Conservation (phyloP, 2,797 vertebrate genomes). For the Rhodeus uyekii region DNA sequence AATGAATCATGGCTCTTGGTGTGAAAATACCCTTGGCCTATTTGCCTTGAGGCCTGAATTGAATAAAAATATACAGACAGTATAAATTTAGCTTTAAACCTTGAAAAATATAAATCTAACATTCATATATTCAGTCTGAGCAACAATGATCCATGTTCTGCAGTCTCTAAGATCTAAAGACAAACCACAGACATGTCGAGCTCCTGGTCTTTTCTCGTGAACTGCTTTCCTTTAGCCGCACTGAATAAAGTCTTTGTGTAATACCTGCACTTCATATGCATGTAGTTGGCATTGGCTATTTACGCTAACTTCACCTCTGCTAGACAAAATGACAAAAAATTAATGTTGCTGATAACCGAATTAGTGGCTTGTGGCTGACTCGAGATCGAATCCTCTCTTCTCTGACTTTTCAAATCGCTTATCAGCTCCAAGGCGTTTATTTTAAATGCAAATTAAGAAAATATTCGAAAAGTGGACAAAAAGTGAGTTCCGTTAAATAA, state of each 20-base stretch:
- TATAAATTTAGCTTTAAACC: background rate
- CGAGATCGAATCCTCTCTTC: too few species aligned
- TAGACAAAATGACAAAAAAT: too few species aligned
- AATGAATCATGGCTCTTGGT: background rate
- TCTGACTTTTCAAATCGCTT: too few species aligned
- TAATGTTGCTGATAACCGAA: too few species aligned
- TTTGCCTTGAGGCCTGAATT: background rate
- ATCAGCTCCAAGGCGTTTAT: background rate
- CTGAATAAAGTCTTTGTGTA: constrained; percentile 29
- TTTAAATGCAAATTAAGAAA: background rate
- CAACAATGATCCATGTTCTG: background rate
- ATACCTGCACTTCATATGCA: constrained; percentile 5
- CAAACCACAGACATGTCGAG: background rate
- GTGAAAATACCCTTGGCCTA: background rate
- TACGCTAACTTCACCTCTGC: too few species aligned
- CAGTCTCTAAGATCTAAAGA: background rate
- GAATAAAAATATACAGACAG: background rate
- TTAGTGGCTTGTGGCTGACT: too few species aligned
- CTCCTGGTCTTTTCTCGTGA: background rate
- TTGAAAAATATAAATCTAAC: background rate
- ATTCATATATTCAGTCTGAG: background rate
- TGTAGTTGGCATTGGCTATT: too few species aligned
- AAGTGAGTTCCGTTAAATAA: too few species aligned
- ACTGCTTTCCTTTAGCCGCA: background rate
- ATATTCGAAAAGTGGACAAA: background rate